Evolutionary conservation across 2,888 invertebrate species (phyloP).

Genomic region (Mallateleia sp.): DNA sequence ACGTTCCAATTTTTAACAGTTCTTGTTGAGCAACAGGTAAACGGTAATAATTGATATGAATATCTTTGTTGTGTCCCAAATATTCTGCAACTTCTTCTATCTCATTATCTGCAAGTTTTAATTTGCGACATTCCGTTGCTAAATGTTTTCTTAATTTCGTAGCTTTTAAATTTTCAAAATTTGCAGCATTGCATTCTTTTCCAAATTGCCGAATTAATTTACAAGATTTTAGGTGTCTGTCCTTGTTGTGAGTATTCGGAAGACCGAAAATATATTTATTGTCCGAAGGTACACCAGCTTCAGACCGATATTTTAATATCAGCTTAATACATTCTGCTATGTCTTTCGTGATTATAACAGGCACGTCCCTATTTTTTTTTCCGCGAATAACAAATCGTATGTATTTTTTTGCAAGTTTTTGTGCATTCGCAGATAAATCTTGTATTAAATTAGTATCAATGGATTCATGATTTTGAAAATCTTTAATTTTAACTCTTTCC

Average conservation of each 20-base stretch:
- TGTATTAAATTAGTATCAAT: too few relatives aligned
- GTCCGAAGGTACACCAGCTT: not conserved
- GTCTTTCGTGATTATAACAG: constrained; percentile 9
- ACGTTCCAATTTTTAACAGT: too few relatives aligned
- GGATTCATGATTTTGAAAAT: too few relatives aligned
- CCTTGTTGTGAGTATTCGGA: not conserved
- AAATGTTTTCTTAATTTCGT: constrained; percentile 12
- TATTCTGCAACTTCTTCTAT: too few relatives aligned
- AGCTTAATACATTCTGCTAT: not conserved
- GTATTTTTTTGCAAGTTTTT: not conserved
- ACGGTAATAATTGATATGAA: too few relatives aligned
- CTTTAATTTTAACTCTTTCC: constrained; percentile 23
- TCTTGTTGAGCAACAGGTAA: too few relatives aligned
- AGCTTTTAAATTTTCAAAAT: not conserved
- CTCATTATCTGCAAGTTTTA: too few relatives aligned
- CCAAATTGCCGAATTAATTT: too few relatives aligned
- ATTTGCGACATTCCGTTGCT: constrained; percentile 27
- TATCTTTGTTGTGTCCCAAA: too few relatives aligned
- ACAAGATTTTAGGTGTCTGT: too few relatives aligned
- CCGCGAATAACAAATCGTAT: constrained; percentile 29
- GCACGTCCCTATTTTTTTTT: constrained; percentile 33
- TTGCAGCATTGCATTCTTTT: not conserved
- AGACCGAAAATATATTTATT: constrained; percentile 43
- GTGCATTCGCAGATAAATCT: not conserved
- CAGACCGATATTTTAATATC: not conserved